These are phyloP conservation scores for Notarius lentiginosus DNA, from an alignment of 2,113 vertebrate genomes.

Conservation along the genomic window DNA sequence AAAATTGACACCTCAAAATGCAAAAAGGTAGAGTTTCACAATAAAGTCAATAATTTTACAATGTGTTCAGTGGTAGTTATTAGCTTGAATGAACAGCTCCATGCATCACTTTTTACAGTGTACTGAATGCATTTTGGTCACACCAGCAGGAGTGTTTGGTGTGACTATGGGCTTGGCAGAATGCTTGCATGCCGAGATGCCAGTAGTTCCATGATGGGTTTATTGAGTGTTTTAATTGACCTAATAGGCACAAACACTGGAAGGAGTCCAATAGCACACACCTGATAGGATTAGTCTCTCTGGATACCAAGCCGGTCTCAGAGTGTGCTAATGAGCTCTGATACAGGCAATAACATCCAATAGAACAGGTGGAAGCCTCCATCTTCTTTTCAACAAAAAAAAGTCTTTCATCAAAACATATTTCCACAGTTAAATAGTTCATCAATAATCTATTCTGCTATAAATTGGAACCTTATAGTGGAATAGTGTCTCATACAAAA, in stretches of 20 bases:
- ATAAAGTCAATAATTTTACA: too few species aligned
- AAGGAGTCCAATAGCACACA: neutral
- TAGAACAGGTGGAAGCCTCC: slow-evolving; percentile 8
- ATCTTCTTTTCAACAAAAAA: neutral
- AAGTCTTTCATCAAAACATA: neutral
- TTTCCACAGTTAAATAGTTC: slow-evolving; percentile 8
- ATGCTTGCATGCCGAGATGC: neutral
- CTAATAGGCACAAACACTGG: neutral
- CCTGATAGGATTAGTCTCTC: neutral
- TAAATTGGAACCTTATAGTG: neutral
- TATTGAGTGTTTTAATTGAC: slow-evolving; percentile 7
- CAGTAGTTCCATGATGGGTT: neutral
- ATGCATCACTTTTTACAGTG: too few species aligned
- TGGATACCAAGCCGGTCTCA: neutral
- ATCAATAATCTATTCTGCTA: neutral
- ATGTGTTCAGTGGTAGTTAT: too few species aligned
- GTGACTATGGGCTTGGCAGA: neutral
- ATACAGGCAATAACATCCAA: neutral
- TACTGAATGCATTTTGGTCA: neutral
- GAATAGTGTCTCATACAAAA: neutral
- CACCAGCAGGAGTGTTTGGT: neutral
- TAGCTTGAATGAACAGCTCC: too few species aligned
- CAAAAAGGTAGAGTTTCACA: too few species aligned
- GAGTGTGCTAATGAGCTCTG: slow-evolving; percentile 7
- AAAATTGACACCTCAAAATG: too few species aligned